These are phyloP conservation scores for Gorsachius magnificus DNA, from an alignment of 2,797 vertebrate genomes.

Conservation along the genomic window DNA sequence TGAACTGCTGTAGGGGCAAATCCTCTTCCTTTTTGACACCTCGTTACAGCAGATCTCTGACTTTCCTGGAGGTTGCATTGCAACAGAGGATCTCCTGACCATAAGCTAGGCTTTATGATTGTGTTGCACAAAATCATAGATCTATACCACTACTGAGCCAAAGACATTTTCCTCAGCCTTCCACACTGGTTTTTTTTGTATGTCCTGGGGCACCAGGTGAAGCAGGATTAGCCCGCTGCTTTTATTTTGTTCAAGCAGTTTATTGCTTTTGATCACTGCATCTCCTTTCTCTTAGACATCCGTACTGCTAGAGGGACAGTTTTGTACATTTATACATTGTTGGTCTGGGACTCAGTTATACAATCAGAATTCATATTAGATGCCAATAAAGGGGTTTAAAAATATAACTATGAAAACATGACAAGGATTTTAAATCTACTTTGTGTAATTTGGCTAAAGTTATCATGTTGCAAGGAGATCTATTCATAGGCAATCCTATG, in stretches of 20 bases:
- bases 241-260: neutral
- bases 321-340: neutral
- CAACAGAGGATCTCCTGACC: neutral
- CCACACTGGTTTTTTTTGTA: neutral
- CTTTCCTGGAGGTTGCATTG: neutral
- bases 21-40: neutral
- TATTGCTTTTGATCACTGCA: neutral
- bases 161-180: neutral
- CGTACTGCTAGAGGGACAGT: neutral
- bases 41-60: neutral
- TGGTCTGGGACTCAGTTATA: neutral
- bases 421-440: slow-evolving; percentile 41
- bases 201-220: neutral
- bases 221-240: neutral
- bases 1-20: neutral
- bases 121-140: neutral
- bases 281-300: neutral
- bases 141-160: neutral
- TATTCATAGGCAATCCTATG: slow-evolving; percentile 65
- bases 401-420: slow-evolving; percentile 48
- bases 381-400: slow-evolving; percentile 39
- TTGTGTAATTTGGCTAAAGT: slow-evolving; percentile 60
- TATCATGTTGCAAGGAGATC: slow-evolving; percentile 55
- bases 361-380: slow-evolving; percentile 10
- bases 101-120: neutral